Evolutionary conservation across 2,797 vertebrate genomes (phyloP).

Genomic region (Sebastes dallii): DNA sequence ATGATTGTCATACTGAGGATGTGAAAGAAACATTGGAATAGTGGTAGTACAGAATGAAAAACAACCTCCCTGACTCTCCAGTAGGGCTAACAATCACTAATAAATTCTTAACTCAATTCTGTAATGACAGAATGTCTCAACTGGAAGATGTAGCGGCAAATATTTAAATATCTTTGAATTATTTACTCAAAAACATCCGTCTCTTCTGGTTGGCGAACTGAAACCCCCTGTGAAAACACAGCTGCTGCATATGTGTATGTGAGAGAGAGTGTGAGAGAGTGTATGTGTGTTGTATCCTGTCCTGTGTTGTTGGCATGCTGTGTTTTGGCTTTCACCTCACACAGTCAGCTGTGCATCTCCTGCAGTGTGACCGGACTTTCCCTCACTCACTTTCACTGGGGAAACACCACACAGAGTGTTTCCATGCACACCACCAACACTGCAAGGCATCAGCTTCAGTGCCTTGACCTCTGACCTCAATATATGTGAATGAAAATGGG

Average conservation of each 20-base stretch:
- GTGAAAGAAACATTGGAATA: neutral
- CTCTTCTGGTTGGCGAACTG: neutral
- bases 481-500: too few relatives aligned
- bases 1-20: neutral
- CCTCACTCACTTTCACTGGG: slow-evolving; percentile 8
- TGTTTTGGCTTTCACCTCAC: slow-evolving; percentile 21
- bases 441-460: neutral
- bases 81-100: neutral
- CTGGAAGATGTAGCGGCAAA: neutral
- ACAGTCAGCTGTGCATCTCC: slow-evolving; percentile 15
- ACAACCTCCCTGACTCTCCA: neutral
- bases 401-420: neutral
- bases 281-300: neutral
- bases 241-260: neutral
- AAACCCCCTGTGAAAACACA: slow-evolving; percentile 6
- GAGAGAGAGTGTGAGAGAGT: neutral
- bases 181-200: neutral
- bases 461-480: too few relatives aligned
- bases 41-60: neutral
- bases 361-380: neutral
- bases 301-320: neutral
- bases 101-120: neutral
- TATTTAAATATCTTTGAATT: neutral
- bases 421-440: neutral
- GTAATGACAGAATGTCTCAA: neutral